Conservation (phyloP, 2,888 invertebrate species). For the Agonopterix alstromeriana region DNA sequence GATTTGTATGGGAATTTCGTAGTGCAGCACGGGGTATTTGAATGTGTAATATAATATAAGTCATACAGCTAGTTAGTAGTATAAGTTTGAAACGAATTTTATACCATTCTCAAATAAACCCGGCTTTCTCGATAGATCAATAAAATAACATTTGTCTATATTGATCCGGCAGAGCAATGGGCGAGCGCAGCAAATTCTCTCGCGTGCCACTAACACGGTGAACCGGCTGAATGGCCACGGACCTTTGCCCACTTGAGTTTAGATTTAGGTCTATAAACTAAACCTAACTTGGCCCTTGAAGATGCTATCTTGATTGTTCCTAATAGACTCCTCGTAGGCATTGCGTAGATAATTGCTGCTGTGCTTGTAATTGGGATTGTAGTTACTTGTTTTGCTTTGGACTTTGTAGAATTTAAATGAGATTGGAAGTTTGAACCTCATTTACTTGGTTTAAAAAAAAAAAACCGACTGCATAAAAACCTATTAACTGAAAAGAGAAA, state of each 20-base stretch:
- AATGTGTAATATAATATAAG: too few relatives aligned
- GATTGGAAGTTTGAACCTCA: too few relatives aligned
- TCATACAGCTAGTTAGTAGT: too few relatives aligned
- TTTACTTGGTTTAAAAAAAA: too few relatives aligned
- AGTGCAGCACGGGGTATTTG: too few relatives aligned
- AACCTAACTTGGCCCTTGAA: background rate
- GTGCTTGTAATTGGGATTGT: background rate
- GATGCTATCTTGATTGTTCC: slow-evolving; percentile 15
- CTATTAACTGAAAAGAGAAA: too few relatives aligned
- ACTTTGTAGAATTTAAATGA: too few relatives aligned
- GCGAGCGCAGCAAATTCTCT: slow-evolving; percentile 19
- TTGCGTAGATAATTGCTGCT: background rate
- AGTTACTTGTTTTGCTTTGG: too few relatives aligned
- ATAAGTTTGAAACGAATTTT: too few relatives aligned
- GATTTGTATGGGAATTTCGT: too few relatives aligned
- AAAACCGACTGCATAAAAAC: too few relatives aligned
- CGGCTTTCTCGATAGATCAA: background rate
- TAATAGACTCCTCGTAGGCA: slow-evolving; percentile 8
- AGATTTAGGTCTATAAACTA: slow-evolving; percentile 8
- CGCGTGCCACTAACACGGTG: slow-evolving; percentile 38
- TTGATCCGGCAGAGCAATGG: background rate
- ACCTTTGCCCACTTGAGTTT: slow-evolving; percentile 12
- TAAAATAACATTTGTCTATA: background rate
- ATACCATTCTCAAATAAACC: too few relatives aligned
- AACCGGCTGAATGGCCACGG: slow-evolving; percentile 21